phyloP scores from a whole-genome alignment of 2,113 vertebrate genomes.

The Aphelocoma coerulescens region DNA sequence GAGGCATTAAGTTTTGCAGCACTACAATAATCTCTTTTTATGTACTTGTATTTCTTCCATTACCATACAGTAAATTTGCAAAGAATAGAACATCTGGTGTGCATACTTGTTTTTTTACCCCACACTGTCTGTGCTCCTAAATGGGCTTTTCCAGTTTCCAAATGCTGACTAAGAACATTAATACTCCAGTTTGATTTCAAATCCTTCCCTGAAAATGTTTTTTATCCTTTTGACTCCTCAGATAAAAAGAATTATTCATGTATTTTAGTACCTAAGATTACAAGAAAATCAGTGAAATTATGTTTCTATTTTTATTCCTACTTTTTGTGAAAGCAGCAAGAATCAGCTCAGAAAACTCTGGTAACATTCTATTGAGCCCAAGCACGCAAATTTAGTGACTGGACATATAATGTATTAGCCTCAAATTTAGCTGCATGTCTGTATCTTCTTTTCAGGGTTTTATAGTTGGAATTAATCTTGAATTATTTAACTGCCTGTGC shows the following conservation, averaged over 20 bases:
- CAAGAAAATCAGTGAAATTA: neutral
- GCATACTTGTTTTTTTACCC: neutral
- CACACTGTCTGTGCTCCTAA: neutral
- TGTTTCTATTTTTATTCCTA: neutral
- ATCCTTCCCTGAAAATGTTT: constrained; percentile 7
- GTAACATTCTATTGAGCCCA: neutral
- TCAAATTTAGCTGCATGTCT: neutral
- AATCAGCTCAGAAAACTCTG: neutral
- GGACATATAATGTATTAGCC: neutral
- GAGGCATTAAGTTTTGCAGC: constrained; percentile 36
- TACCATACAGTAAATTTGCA: constrained; percentile 11
- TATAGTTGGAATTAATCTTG: neutral
- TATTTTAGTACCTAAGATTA: neutral
- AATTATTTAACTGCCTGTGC: neutral
- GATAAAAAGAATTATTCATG: neutral
- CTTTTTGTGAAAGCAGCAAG: neutral
- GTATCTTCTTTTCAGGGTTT: neutral
- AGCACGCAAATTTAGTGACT: neutral
- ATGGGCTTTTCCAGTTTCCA: neutral
- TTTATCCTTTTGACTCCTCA: neutral
- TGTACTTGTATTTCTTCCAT: constrained; percentile 2
- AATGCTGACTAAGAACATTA: constrained; percentile 21
- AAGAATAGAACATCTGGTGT: constrained; percentile 44
- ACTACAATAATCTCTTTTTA: constrained; percentile 48
- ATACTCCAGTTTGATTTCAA: constrained; percentile 1